phyloP scores from a whole-genome alignment of 2,797 vertebrate species.

The Megalops cyprinoides region DNA sequence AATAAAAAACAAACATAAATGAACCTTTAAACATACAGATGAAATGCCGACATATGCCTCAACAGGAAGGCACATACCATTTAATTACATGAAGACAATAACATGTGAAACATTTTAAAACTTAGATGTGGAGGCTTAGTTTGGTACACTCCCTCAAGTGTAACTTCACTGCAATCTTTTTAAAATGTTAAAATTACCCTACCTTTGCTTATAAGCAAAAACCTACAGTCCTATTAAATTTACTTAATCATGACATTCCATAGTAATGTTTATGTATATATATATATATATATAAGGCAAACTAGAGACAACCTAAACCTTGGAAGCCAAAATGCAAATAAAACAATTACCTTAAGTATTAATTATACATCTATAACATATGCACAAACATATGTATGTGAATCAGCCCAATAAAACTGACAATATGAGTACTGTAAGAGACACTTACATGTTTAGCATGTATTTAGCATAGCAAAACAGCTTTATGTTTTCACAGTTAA shows the following conservation, averaged over 20 bases:
- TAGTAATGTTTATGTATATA: too few species aligned
- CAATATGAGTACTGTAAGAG: background rate
- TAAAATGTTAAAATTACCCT: too few species aligned
- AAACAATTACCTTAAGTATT: background rate
- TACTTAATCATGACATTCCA: background rate
- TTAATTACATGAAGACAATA: too few species aligned
- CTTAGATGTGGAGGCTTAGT: too few species aligned
- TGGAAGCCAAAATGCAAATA: background rate
- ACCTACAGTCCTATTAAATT: background rate
- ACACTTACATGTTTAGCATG: too few species aligned
- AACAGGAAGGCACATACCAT: background rate
- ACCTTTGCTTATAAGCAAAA: too few species aligned
- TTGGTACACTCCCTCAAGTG: too few species aligned
- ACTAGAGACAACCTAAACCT: conserved; percentile 4
- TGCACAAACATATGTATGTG: background rate
- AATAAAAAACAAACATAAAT: background rate
- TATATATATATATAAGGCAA: background rate
- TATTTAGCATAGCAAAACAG: background rate
- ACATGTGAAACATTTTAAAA: too few species aligned
- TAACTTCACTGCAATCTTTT: too few species aligned
- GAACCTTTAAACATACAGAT: background rate
- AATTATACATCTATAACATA: background rate
- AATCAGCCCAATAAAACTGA: background rate
- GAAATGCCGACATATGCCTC: background rate
- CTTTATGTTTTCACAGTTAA: background rate